A percentile compares a stretch with the other conserved stretches of the same genome.
These are phyloP conservation scores for Andricus quercusramuli DNA, from an alignment of 2,888 invertebrate species.

Conservation along the genomic window DNA sequence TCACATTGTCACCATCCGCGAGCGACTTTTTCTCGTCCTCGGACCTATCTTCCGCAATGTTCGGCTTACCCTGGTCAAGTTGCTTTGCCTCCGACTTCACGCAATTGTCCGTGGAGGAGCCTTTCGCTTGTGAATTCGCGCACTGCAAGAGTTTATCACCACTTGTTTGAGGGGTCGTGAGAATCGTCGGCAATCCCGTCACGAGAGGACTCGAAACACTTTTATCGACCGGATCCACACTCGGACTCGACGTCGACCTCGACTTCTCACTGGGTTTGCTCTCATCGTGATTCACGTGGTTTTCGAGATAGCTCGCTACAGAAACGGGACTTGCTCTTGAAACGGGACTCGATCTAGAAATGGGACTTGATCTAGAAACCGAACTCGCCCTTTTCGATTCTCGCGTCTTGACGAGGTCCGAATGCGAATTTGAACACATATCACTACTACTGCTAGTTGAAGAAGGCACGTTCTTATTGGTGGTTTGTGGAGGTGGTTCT, in stretches of 20 bases:
- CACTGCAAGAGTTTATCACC: constrained; percentile 69
- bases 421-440: constrained; percentile 77
- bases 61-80: constrained; percentile 57
- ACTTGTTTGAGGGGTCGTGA: constrained; percentile 52
- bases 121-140: constrained; percentile 62
- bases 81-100: constrained; percentile 54
- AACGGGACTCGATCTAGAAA: constrained; percentile 53
- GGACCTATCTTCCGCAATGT: constrained; percentile 46
- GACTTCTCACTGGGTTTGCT: constrained; percentile 47
- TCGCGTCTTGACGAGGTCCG: constrained; percentile 72
- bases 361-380: constrained; percentile 52
- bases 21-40: constrained; percentile 22
- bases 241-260: constrained; percentile 46
- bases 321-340: constrained; percentile 45
- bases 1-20: constrained; percentile 49
- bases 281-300: constrained; percentile 46
- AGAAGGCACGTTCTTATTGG: constrained; percentile 78
- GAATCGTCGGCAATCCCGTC: constrained; percentile 60
- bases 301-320: constrained; percentile 42
- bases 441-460: constrained; percentile 74
- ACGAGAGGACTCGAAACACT: constrained; percentile 61
- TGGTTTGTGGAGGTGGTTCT: constrained; percentile 77
- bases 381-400: constrained; percentile 68
- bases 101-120: constrained; percentile 53
- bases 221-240: constrained; percentile 50